Evolutionary conservation across 2,113 vertebrate species (phyloP).

Genomic region (Bufo bufo): DNA sequence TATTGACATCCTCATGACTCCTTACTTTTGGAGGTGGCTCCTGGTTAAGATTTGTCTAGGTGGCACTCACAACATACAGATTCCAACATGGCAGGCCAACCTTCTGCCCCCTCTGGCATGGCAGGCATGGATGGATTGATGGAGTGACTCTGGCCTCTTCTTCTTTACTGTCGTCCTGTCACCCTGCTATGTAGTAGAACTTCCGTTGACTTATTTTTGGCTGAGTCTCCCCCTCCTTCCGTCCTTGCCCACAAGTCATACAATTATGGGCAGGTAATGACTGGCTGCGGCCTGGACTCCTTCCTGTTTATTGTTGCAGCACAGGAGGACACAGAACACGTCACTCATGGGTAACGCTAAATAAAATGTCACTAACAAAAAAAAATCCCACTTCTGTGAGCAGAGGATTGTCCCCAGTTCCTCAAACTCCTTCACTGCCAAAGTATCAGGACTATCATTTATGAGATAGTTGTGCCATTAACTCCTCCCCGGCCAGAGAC

Average conservation of each 20-base stretch:
- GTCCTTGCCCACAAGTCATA: conserved; percentile 59
- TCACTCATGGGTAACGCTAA: conserved; percentile 28
- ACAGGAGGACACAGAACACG: conserved; percentile 38
- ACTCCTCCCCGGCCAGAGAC: neutral
- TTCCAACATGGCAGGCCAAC: neutral
- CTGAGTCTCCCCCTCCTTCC: conserved; percentile 50
- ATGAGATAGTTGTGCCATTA: neutral
- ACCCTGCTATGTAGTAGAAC: neutral
- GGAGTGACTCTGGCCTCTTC: neutral
- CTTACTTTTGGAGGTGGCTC: neutral
- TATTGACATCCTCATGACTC: too few species aligned
- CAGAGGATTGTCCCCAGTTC: neutral
- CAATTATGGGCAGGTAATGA: conserved; percentile 57
- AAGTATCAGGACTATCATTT: neutral
- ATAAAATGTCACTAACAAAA: neutral
- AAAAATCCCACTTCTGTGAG: neutral
- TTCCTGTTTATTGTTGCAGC: conserved; percentile 58
- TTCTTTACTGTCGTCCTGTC: neutral
- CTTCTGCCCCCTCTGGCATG: neutral
- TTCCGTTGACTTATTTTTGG: conserved; percentile 62
- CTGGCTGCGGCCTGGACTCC: conserved; percentile 48
- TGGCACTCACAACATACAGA: neutral
- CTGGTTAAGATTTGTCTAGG: neutral
- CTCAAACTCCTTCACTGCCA: neutral
- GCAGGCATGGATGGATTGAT: neutral